Evolutionary conservation across 2,888 invertebrate species (phyloP), one percentile per base, ranked within the genome.

Genomic region (Synanthedon vespiformis): DNA sequence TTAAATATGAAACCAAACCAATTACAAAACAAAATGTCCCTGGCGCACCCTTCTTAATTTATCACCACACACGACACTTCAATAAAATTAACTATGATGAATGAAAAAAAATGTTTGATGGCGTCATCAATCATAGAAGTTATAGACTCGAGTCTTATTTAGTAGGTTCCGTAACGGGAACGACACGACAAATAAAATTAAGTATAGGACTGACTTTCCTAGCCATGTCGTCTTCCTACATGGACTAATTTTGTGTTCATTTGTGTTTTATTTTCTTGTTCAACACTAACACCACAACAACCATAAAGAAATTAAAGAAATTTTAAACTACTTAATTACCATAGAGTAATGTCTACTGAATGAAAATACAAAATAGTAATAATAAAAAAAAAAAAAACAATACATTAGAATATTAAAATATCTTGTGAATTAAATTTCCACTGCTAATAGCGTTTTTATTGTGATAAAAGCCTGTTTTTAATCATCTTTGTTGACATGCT

Each of bases 61-160:
- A 73, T 74, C 75, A 74, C 64, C 73, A 75, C 71, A 74, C 58
- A 70, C 67, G 81, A 80, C 76, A 77, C 79, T 78, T 72, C 81
- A 79, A 82, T 83, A 79, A 82, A 80, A 84, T 82, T 84, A 85
- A 84, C 82, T 64, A 78, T 86, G 86, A 87, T 84, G 69, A 82
- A 87, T 86, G 81, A 75, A 81, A 82, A n/a, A 82, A 80, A 77
- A 76, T 71, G 77, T 76, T 75, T 65, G 62, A 62, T 53, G 52
- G 54, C 58, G 64, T 72, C 84, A 86, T 87, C 80, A 80, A 86
- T 87, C 85, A 86, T 74, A 55, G 62, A 71, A 74, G 72, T 77
- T 76, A 72, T 60, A 53, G 53, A 49, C 55, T 47, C 41, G 22
- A 55, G 64, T 72, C 73, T 64, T 57, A 53, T 60, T 34, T 34